Evolutionary conservation across 2,888 invertebrate species (phyloP).

Genomic region (Dasypogon diadema): DNA sequence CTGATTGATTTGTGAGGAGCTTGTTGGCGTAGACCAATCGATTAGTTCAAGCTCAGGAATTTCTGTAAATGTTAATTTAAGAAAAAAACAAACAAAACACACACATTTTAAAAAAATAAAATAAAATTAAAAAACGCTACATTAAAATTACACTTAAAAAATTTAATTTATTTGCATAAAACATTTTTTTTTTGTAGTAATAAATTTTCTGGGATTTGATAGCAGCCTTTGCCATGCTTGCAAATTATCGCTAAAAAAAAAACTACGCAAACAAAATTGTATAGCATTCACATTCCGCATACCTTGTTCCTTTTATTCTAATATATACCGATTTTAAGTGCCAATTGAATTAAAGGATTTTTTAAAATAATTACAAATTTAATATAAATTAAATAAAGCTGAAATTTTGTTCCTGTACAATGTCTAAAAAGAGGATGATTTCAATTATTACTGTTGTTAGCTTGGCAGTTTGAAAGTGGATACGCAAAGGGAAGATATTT

Average conservation of each 20-base stretch:
- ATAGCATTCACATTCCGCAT: conserved; percentile 43
- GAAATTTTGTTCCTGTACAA: neutral
- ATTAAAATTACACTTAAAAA: conserved; percentile 13
- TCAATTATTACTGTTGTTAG: too few species aligned
- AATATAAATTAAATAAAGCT: conserved; percentile 21
- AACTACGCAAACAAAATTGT: conserved; percentile 17
- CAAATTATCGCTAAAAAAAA: conserved; percentile 33
- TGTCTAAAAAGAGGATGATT: conserved; percentile 20
- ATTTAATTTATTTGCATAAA: neutral
- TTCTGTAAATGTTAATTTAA: conserved; percentile 57
- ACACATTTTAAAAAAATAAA: conserved; percentile 5
- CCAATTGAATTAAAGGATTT: conserved; percentile 11
- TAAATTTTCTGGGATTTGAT: conserved; percentile 7
- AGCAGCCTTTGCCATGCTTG: conserved; percentile 33
- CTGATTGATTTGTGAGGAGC: conserved; percentile 52
- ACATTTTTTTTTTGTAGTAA: neutral
- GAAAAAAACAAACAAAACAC: conserved; percentile 52
- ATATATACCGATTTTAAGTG: conserved; percentile 32
- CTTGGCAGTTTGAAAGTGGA: too few species aligned
- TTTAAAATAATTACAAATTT: conserved; percentile 1
- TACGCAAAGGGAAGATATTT: too few species aligned
- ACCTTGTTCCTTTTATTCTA: neutral
- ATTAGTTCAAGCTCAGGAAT: conserved; percentile 59
- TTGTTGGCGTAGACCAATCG: conserved; percentile 56
- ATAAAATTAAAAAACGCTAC: neutral